Conservation (phyloP, 2,888 invertebrate species). For the Drosophila phalerata region DNA sequence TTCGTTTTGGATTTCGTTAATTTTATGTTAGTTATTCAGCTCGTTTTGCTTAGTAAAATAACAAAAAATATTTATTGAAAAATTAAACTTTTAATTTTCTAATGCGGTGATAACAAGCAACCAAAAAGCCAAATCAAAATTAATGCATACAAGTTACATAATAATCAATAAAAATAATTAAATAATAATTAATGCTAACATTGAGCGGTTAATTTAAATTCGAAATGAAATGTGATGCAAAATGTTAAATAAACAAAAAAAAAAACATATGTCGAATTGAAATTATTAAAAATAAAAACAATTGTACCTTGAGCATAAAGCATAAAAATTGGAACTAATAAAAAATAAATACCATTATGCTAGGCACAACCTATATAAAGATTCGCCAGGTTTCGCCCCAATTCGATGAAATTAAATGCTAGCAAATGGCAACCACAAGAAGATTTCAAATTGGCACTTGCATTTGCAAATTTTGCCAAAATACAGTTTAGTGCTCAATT, state of each 20-base stretch:
- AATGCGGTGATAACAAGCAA: slow-evolving; percentile 75
- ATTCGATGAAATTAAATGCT: slow-evolving; percentile 52
- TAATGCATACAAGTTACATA: slow-evolving; percentile 60
- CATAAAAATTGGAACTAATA: slow-evolving; percentile 67
- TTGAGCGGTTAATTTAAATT: slow-evolving; percentile 62
- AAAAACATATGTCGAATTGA: slow-evolving; percentile 65
- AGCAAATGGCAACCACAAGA: slow-evolving; percentile 48
- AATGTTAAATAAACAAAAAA: slow-evolving; percentile 44
- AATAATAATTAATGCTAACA: slow-evolving; percentile 51
- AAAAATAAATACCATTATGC: slow-evolving; percentile 50
- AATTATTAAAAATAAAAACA: slow-evolving; percentile 65
- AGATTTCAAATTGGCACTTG: slow-evolving; percentile 65
- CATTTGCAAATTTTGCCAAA: slow-evolving; percentile 80
- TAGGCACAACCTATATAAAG: slow-evolving; percentile 48
- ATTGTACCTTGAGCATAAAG: slow-evolving; percentile 77
- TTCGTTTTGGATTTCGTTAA: slow-evolving; percentile 11
- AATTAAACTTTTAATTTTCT: slow-evolving; percentile 57
- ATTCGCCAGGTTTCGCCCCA: slow-evolving; percentile 73
- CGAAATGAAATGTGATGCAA: slow-evolving; percentile 74
- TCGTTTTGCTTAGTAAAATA: slow-evolving; percentile 17
- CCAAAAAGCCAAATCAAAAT: slow-evolving; percentile 79
- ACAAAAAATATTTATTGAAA: slow-evolving; percentile 32
- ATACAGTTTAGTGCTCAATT: slow-evolving; percentile 71
- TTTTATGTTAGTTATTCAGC: slow-evolving; percentile 16
- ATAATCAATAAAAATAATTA: slow-evolving; percentile 38